Base-by-base conservation (phyloP, 64 coral and sea anemone species). In the Catalaphyllia jardinei region DNA sequence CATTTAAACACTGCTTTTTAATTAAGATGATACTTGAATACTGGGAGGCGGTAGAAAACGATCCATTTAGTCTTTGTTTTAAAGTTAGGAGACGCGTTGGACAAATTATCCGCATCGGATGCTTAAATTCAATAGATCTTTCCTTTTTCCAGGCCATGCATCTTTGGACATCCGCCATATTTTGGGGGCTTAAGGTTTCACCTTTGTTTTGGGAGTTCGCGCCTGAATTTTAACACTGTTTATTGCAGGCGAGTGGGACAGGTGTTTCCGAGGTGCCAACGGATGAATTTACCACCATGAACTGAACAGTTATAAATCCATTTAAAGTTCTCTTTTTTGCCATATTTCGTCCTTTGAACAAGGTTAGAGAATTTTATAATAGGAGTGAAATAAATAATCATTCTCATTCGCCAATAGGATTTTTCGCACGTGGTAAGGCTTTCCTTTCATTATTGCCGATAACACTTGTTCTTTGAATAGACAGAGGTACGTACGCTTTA, bases 251-350 rank as follows among this genome's bases (percentile, higher is more conserved):
- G n/a, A 24, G n/a, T 22, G 22, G 20, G 24, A 24, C 79, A 83
- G 79, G 79, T 83, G 79, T 83, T 83, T 65, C 57, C 27, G 59
- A 81, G 33, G 20, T 81, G 54, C 18, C 79, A 19, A 27, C 5
- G 13, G 19, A 62, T 33, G 27, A 61, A 81, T 61, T 81, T 8
- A 18, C 54, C 57, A 57, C 29, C 61, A 61, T 46, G 61, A 83
- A 42, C 13, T 79, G 2, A 39, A 63, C 29, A 42, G 38, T 79
- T 39, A 64, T 22, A 62, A 83, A 42, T 25, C 33, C 29, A 65
- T 65, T 38, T 33, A 67, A 65, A 61, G 33, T 12, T 64, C 19
- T 33, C 16, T 15, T 82, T 38, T 83, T 67, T 31, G 0, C 54
- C 17, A 12, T 65, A 25, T 83, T 65, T 42, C 78, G 2, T 33